Base-by-base conservation (phyloP, 2,888 invertebrate species). In the Caenorhabditis imperialis region DNA sequence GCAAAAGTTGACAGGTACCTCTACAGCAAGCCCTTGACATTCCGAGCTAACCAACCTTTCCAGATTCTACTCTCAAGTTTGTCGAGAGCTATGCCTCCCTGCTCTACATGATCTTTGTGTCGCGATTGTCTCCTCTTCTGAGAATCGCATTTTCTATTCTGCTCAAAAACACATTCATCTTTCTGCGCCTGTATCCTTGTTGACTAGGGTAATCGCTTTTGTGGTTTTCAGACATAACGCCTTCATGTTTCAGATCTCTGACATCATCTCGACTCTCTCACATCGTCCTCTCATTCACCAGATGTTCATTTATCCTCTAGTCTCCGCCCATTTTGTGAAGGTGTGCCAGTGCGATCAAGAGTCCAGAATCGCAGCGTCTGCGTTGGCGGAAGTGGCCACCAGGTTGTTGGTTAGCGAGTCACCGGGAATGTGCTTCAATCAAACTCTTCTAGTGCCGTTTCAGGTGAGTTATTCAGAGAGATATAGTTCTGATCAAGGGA, bases 251-350 rank as follows among this genome's bases (percentile, higher is more conserved):
- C 35, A 76, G 76, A 72, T 80, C 20, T 78, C 79, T 3, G 79
- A 81, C 23, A 69, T 80, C 2, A 65, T 79, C 4, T 67, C 76
- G 8, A 67, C 77, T 7, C 71, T 81, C n/a, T 72, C 79, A 6
- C 83, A 72, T 81, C 85, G 77, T 63, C 85, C 80, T 12, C 40
- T 81, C 20, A 92, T 95, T 44, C 97, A 97, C 88, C 92, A 95
- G 57, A 93, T 97, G 92, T 93, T 93, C 81, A 92, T 91, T 33
- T 97, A 96, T 96, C 94, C 94, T 12, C 93, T 95, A 0, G 93
- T 94, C 0, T 94, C 95, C 0, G 94, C 94, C 0, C 95, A 96
- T 89, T 92, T 96, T 61, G 95, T 96, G 92, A 95, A 96, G 92
- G 93, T 93, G 83, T 88, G 88, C 75, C 60, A 71, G 50, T 73